Evolutionary conservation across 2,797 vertebrate species (phyloP).

Genomic region (Chiroxiphia lanceolata): DNA sequence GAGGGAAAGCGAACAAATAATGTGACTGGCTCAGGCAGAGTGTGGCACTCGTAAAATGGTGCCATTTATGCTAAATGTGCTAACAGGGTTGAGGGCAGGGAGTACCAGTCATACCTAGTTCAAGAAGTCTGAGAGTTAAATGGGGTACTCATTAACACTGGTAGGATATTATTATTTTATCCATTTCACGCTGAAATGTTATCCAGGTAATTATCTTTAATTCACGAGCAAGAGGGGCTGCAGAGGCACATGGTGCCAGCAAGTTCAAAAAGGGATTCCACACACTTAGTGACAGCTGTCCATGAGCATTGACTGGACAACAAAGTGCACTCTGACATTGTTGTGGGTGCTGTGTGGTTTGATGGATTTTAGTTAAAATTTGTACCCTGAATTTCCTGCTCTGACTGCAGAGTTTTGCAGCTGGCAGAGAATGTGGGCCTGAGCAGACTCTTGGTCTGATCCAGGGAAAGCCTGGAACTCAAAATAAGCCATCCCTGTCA

Average conservation of each 20-base stretch:
- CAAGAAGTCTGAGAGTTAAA: neutral
- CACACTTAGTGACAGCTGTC: neutral
- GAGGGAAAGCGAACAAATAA: neutral
- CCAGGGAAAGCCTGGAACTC: neutral
- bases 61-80: neutral
- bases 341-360: neutral
- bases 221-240: neutral
- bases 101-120: neutral
- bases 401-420: neutral
- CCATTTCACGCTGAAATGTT: neutral
- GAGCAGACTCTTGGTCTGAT: neutral
- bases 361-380: neutral
- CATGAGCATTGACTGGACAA: neutral
- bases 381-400: neutral
- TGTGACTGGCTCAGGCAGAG: fast-evolving
- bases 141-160: neutral
- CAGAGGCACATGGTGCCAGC: neutral
- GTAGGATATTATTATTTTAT: neutral
- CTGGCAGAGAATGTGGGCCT: neutral
- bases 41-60: neutral
- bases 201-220: neutral
- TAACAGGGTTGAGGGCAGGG: neutral
- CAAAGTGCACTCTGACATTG: neutral
- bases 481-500: neutral
- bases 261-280: neutral